Base-by-base conservation (phyloP, 1,140 invertebrate genomes). In the Himalopsyche phryganea region DNA sequence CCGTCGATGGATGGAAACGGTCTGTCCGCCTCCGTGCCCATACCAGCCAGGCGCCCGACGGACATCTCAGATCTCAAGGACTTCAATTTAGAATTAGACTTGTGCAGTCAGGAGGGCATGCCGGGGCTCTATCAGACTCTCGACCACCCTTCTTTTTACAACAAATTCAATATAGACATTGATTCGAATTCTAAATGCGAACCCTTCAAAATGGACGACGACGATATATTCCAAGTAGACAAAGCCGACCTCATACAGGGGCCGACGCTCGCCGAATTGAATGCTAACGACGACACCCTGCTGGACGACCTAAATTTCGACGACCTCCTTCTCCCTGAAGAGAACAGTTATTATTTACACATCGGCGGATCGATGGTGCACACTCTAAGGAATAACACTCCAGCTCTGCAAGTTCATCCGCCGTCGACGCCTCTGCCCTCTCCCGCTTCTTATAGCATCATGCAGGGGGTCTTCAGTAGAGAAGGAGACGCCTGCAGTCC, bases 201-300 rank as follows among this genome's bases (percentile, higher is more conserved):
- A 65, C 73, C 83, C 3, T 84, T 87, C 44, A 87, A 84, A 71
- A 87, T 90, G 81, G 89, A 92, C 65, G 90, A 92, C 66, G 90
- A 93, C 69, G 90, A 92, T 68, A 91, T 93, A 61, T 92, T 92
- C 69, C 90, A 92, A 79, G 88, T 92, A 36, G 90, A 94, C 69
- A 91, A 92, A 73, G 85, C 87, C 40, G 90, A 93, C 75, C 80
- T 93, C 20, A 85, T 91, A 65, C 81, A 86, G 63, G 90, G 89
- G 1, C 90, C 91, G 1, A 95, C 91, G 52, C 74, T 96, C 40
- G 89, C 91, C 0, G 91, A 94, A 71, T 73, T 96, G 7, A 93
- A 93, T 75, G 88, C 87, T 18, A 90, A 91, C 67, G 89, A 89
- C 67, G 89, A 92, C 57, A 89, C 87, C 14, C 75, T 91, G 2